phyloP scores from a whole-genome alignment of 2,888 invertebrate genomes.

The Dascillus cervinus region DNA sequence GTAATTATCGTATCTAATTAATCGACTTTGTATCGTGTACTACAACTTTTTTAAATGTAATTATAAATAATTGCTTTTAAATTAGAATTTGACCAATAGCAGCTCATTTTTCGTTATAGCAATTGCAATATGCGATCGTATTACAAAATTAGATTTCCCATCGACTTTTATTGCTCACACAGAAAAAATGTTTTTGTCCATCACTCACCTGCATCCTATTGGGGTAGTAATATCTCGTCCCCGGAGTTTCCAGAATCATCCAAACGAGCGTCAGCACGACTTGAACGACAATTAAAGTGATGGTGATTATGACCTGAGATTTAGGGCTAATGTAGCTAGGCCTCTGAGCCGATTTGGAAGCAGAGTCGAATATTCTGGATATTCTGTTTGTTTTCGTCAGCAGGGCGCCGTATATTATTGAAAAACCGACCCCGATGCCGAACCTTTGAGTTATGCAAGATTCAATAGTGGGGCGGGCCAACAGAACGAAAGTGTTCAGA shows the following conservation, averaged over 20 bases:
- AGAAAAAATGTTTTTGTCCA: no score
- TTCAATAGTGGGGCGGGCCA: constrained; percentile 49
- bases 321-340: constrained; percentile 59
- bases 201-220: constrained; percentile 42
- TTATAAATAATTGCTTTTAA: no score
- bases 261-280: constrained; percentile 54
- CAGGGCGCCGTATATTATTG: constrained; percentile 56
- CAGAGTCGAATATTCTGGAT: constrained; percentile 56
- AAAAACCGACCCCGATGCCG: constrained; percentile 58
- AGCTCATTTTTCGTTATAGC: no score
- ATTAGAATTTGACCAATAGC: no score
- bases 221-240: constrained; percentile 49
- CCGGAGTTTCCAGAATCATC: constrained; percentile 60
- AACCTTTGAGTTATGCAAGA: constrained; percentile 56
- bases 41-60: no score
- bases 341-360: constrained; percentile 52
- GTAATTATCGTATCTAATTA: no score
- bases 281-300: constrained; percentile 47
- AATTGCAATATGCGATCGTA: no score
- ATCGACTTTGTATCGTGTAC: no score
- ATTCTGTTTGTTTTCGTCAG: constrained; percentile 60
- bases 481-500: constrained; percentile 53
- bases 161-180: no score
- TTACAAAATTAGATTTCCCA: no score
- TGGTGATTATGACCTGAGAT: constrained; percentile 55